Conservation (phyloP, 2,888 invertebrate genomes). For the Himalopsyche tibetana region DNA sequence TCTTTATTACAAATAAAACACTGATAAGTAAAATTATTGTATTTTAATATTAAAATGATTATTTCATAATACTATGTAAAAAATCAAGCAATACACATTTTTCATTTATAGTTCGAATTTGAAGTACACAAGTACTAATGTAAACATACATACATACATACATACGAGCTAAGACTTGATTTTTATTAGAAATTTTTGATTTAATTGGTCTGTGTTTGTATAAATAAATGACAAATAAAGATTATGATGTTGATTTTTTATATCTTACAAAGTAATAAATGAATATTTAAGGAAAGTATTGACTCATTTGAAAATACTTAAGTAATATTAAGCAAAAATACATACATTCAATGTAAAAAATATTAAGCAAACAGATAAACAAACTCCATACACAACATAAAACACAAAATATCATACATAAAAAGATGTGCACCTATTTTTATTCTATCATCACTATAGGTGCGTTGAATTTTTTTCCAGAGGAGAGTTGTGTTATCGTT, state of each 20-base stretch:
- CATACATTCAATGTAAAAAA: slow-evolving; percentile 13
- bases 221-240: no score
- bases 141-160: no score
- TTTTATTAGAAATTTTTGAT: no score
- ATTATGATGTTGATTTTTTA: no score
- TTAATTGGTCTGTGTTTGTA: no score
- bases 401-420: not conserved
- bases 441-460: slow-evolving; percentile 18
- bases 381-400: slow-evolving; percentile 12
- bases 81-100: slow-evolving; percentile 2
- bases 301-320: no score
- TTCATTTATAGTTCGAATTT: not conserved
- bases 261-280: no score
- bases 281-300: no score
- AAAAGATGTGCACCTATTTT: not conserved
- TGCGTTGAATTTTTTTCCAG: not conserved
- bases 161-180: no score
- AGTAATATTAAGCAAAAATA: no score
- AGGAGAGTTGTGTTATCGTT: not conserved
- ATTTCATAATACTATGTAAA: not conserved
- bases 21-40: not conserved
- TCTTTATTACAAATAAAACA: not conserved
- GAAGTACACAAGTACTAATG: no score
- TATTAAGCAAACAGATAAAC: slow-evolving; percentile 25
- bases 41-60: slow-evolving; percentile 18